Evolutionary conservation across 2,797 vertebrate genomes (phyloP).

Genomic region (Spatula clypeata): DNA sequence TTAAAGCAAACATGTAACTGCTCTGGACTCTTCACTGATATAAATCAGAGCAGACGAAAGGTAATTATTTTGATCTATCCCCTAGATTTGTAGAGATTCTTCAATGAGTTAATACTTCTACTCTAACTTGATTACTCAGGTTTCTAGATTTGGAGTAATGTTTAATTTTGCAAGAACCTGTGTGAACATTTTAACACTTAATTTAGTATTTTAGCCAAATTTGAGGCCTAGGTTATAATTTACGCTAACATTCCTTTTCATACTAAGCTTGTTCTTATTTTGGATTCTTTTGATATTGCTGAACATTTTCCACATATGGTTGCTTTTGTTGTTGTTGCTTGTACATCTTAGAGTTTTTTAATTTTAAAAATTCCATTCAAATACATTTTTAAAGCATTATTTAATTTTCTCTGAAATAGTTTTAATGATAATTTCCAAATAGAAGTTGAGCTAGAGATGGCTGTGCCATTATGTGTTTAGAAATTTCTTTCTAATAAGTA

Average conservation of each 20-base stretch:
- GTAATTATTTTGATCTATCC: neutral
- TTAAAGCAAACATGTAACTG: neutral
- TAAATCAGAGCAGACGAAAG: neutral
- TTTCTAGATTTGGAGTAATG: neutral
- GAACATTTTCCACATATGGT: neutral
- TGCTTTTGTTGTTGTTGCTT: neutral
- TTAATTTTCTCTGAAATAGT: neutral
- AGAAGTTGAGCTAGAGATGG: neutral
- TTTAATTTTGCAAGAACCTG: neutral
- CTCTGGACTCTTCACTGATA: neutral
- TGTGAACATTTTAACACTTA: neutral
- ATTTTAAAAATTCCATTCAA: neutral
- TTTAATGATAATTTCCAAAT: neutral
- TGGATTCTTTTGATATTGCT: neutral
- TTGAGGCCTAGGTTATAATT: neutral
- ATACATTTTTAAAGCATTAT: neutral
- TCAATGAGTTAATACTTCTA: neutral
- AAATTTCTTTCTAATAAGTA: neutral
- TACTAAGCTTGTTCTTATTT: neutral
- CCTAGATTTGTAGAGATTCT: neutral
- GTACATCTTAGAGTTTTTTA: neutral
- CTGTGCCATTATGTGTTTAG: neutral
- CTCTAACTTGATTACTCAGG: neutral
- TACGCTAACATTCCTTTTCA: neutral
- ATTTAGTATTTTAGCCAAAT: neutral